These are phyloP conservation scores for Euglossa dilemma DNA, from an alignment of 1,140 invertebrate genomes.

Conservation along the genomic window DNA sequence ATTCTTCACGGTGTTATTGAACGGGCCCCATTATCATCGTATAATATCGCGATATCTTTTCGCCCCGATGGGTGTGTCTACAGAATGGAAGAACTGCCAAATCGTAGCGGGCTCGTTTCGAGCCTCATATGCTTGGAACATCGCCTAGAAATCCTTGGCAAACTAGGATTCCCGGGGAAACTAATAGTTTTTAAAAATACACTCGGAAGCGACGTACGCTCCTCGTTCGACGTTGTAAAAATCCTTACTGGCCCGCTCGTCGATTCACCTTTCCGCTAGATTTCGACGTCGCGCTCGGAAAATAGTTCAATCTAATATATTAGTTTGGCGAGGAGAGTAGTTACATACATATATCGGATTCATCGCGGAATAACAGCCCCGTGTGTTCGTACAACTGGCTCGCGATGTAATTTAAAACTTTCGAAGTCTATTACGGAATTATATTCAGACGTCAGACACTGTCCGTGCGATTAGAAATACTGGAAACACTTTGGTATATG, in stretches of 20 bases:
- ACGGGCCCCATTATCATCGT: constrained; percentile 70
- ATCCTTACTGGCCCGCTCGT: not conserved
- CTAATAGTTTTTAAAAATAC: constrained; percentile 54
- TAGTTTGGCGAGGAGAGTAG: no score
- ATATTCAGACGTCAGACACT: no score
- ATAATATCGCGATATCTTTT: constrained; percentile 73
- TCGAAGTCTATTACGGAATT: no score
- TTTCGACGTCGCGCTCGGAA: not conserved
- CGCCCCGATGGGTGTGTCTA: constrained; percentile 48
- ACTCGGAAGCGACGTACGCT: not conserved
- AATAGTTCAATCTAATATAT: no score
- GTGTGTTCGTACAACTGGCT: no score
- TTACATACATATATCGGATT: no score
- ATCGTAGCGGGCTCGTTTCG: constrained; percentile 46
- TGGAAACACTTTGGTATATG: no score
- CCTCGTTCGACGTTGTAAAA: not conserved
- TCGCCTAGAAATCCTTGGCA: constrained; percentile 54
- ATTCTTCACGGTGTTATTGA: constrained; percentile 72
- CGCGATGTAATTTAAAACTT: no score
- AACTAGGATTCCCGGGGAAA: not conserved
- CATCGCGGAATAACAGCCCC: no score
- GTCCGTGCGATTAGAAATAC: no score
- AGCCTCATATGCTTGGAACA: constrained; percentile 47
- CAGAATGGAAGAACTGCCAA: constrained; percentile 61
- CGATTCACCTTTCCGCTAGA: no score